A percentile compares a stretch with the other conserved stretches of the same genome.
phyloP scores from a whole-genome alignment of 2,888 invertebrate genomes.

The Copidosoma aretas region DNA sequence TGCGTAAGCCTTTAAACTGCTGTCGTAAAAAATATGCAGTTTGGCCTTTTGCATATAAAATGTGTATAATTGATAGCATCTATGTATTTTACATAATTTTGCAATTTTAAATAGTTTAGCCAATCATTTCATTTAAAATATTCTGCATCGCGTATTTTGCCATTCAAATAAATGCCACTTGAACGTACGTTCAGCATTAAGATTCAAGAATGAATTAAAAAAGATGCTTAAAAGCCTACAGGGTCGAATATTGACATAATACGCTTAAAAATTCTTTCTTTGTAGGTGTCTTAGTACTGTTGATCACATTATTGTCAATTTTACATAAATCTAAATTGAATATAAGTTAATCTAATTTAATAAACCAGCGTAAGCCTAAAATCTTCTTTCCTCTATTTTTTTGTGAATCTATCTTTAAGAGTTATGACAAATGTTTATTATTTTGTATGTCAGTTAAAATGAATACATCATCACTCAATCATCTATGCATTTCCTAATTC shows the following conservation, averaged over 20 bases:
- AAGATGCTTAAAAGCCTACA: no score
- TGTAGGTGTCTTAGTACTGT: not conserved
- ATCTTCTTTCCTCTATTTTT: not conserved
- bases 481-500: no score
- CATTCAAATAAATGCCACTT: not conserved
- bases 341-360: not conserved
- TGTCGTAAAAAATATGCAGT: conserved; percentile 17
- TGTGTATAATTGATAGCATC: not conserved
- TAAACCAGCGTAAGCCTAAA: not conserved
- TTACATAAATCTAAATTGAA: not conserved
- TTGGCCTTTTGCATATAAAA: not conserved
- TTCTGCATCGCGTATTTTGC: not conserved
- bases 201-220: not conserved
- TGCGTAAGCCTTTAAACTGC: not conserved
- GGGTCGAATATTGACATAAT: not conserved
- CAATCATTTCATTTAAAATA: not conserved
- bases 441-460: no score
- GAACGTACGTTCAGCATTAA: not conserved
- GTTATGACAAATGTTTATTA: no score
- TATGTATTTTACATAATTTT: not conserved
- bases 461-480: no score
- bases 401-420: no score
- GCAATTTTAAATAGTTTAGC: not conserved
- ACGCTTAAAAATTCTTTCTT: not conserved
- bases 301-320: not conserved